phyloP scores from a whole-genome alignment of 2,888 invertebrate species.

The Platycnemis pennipes region DNA sequence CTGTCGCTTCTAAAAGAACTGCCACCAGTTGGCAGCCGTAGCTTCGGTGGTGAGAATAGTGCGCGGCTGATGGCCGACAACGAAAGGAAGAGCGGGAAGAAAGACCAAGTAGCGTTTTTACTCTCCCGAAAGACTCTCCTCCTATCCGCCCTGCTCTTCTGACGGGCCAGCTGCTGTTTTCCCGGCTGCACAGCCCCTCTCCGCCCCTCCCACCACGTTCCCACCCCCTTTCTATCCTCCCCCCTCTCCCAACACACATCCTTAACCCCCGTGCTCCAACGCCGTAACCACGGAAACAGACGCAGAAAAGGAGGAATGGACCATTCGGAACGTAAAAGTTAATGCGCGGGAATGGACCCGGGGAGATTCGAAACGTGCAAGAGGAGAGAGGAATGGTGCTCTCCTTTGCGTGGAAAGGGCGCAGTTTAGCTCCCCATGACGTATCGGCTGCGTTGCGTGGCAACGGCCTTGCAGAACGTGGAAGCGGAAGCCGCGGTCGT shows the following conservation, averaged over 20 bases:
- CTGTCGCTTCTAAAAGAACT: neutral
- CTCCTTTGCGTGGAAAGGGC: neutral
- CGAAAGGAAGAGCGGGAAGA: neutral
- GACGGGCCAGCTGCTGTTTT: slow-evolving; percentile 47
- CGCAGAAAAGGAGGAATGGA: slow-evolving; percentile 19
- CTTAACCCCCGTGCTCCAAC: neutral
- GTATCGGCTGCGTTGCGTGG: slow-evolving; percentile 26
- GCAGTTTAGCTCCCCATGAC: slow-evolving; percentile 14
- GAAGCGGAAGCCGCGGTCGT: slow-evolving; percentile 10
- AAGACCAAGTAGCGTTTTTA: slow-evolving; percentile 19
- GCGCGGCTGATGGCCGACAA: neutral
- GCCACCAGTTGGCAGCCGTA: neutral
- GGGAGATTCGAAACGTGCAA: neutral
- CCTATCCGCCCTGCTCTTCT: neutral
- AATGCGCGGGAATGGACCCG: slow-evolving; percentile 37
- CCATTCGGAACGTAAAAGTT: slow-evolving; percentile 41
- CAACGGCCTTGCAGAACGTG: slow-evolving; percentile 35
- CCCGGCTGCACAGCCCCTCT: neutral
- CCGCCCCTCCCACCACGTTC: neutral
- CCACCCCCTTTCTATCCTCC: neutral
- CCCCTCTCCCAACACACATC: neutral
- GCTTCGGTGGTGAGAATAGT: neutral
- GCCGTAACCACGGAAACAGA: slow-evolving; percentile 5
- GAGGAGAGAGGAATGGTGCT: neutral
- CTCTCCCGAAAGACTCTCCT: slow-evolving; percentile 10